A percentile compares a stretch with the other conserved stretches of the same genome.
phyloP scores from a whole-genome alignment of 1,140 invertebrate species.

The Conus betulinus region DNA sequence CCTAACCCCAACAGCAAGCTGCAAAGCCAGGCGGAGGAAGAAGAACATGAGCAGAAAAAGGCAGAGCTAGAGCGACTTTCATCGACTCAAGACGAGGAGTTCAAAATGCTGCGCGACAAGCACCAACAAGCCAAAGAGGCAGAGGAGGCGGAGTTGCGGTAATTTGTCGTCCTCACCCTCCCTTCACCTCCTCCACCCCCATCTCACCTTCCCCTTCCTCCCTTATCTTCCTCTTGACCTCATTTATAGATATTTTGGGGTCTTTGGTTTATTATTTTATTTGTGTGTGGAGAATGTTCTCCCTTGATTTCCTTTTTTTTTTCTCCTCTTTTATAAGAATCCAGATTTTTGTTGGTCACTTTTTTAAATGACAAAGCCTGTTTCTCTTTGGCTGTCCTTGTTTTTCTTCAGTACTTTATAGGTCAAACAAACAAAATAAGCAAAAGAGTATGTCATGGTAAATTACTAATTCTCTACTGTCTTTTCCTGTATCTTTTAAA shows the following conservation, averaged over 20 bases:
- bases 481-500: neutral
- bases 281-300: too few relatives aligned
- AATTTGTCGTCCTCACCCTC: constrained; percentile 6
- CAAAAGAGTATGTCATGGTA: too few relatives aligned
- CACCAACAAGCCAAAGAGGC: constrained; percentile 45
- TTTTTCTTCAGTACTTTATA: neutral
- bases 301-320: neutral
- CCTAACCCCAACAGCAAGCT: constrained; percentile 33
- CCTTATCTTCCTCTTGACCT: neutral
- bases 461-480: neutral
- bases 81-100: constrained; percentile 44
- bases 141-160: constrained; percentile 52
- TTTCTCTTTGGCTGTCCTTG: neutral
- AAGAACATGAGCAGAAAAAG: constrained; percentile 25
- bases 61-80: neutral
- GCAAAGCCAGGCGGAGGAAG: constrained; percentile 17
- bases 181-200: neutral
- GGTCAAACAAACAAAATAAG: too few relatives aligned
- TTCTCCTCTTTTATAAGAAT: neutral
- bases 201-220: neutral
- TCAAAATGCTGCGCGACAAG: constrained; percentile 47
- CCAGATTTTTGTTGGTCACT: too few relatives aligned
- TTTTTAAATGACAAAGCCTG: too few relatives aligned
- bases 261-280: neutral
- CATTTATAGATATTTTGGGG: neutral